phyloP scores from a whole-genome alignment of 2,888 invertebrate genomes.

The Drosophila mettleri region DNA sequence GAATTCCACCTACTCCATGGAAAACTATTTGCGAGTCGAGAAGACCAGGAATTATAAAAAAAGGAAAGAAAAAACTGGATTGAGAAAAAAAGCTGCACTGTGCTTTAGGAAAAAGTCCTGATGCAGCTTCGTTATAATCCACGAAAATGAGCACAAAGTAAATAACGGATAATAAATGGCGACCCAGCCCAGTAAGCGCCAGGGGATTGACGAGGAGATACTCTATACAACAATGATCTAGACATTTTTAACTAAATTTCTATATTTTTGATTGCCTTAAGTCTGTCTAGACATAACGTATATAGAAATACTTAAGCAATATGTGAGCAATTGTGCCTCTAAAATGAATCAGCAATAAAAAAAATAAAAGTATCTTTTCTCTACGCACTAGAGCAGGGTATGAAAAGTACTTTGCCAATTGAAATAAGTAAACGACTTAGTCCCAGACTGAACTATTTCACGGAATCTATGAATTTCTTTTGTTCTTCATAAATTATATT shows the following conservation, averaged over 20 bases:
- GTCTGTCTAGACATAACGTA: too few relatives aligned
- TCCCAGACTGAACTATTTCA: background rate
- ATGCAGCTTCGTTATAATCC: slow-evolving; percentile 36
- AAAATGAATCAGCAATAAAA: too few relatives aligned
- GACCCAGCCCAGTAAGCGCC: background rate
- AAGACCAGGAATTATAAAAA: background rate
- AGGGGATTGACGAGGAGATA: background rate
- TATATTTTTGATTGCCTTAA: too few relatives aligned
- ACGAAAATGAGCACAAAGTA: slow-evolving; percentile 58
- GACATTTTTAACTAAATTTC: too few relatives aligned
- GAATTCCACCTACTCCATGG: background rate
- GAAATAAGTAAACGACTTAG: background rate
- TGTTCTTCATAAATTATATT: background rate
- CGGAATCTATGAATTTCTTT: background rate
- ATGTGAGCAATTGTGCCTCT: too few relatives aligned
- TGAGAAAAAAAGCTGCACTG: background rate
- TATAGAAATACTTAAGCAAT: too few relatives aligned
- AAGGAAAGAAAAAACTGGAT: background rate
- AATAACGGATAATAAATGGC: slow-evolving; percentile 40
- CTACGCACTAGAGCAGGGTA: background rate
- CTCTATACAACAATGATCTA: background rate
- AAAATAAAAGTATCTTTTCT: background rate
- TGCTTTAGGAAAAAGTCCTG: slow-evolving; percentile 17
- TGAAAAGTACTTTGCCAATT: background rate
- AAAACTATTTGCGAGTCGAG: slow-evolving; percentile 7